These are phyloP conservation scores for Caenorhabditis brenneri DNA, from an alignment of 1,140 invertebrate species.

Conservation along the genomic window DNA sequence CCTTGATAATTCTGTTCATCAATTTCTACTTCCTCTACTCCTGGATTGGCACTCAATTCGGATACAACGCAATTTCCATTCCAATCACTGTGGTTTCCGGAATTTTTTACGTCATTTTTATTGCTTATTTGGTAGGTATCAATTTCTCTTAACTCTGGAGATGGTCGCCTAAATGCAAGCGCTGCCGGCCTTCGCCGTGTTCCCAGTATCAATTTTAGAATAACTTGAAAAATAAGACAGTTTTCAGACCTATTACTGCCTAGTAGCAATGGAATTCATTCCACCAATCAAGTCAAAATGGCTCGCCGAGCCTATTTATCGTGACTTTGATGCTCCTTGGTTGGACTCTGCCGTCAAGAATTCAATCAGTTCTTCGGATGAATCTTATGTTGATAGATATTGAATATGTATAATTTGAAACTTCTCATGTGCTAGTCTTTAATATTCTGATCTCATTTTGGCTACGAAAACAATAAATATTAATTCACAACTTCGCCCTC, in stretches of 20 bases:
- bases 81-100: conserved; percentile 75
- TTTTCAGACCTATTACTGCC: conserved; percentile 54
- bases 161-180: too few relatives aligned
- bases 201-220: too few relatives aligned
- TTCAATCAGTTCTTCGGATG: background rate
- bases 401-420: background rate
- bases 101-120: conserved; percentile 78
- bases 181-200: too few relatives aligned
- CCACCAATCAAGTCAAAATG: conserved; percentile 30
- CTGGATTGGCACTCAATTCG: conserved; percentile 74
- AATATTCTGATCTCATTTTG: too few relatives aligned
- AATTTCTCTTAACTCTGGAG: too few relatives aligned
- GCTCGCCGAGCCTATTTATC: conserved; percentile 27
- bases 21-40: conserved; percentile 82
- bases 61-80: conserved; percentile 72
- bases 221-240: background rate
- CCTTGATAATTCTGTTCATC: conserved; percentile 80
- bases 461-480: background rate
- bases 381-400: background rate
- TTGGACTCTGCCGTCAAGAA: background rate
- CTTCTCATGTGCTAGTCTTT: too few relatives aligned
- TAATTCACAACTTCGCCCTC: too few relatives aligned
- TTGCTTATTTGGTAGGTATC: conserved; percentile 76
- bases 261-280: conserved; percentile 53
- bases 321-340: conserved; percentile 45